These are phyloP conservation scores for Parazoanthus swiftii DNA, from an alignment of 92 coral and sea anemone species.

Conservation along the genomic window DNA sequence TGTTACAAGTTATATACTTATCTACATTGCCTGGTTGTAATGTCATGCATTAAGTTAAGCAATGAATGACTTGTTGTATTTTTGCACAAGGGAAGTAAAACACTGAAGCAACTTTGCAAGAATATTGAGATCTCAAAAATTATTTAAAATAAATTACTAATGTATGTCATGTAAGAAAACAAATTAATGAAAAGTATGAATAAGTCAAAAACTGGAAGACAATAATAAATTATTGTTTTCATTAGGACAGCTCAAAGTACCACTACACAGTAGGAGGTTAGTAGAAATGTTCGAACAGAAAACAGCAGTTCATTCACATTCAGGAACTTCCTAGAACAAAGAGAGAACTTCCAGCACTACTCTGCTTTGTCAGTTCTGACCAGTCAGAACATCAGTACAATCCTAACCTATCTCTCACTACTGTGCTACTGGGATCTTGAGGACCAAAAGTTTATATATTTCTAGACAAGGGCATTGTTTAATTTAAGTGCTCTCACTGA, in stretches of 20 bases:
- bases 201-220: not conserved
- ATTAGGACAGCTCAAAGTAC: not conserved
- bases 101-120: not conserved
- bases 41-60: not conserved
- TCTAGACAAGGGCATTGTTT: too few relatives aligned
- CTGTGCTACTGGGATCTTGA: not conserved
- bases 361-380: constrained; percentile 40
- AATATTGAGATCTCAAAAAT: not conserved
- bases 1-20: not conserved
- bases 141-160: not conserved
- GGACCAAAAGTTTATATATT: not conserved
- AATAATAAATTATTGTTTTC: too few relatives aligned
- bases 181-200: not conserved
- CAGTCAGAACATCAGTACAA: constrained; percentile 9
- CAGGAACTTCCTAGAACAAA: constrained; percentile 15
- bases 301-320: not conserved
- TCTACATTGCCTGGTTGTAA: not conserved
- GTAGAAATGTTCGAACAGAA: not conserved
- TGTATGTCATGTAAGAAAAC: not conserved
- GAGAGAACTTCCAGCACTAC: constrained; percentile 30
- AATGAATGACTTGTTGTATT: not conserved
- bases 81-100: not conserved
- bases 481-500: too few relatives aligned
- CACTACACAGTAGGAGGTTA: not conserved
- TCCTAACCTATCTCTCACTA: not conserved